These are phyloP conservation scores for Setophaga petechia DNA, from an alignment of 2,113 vertebrate genomes.

Conservation along the genomic window DNA sequence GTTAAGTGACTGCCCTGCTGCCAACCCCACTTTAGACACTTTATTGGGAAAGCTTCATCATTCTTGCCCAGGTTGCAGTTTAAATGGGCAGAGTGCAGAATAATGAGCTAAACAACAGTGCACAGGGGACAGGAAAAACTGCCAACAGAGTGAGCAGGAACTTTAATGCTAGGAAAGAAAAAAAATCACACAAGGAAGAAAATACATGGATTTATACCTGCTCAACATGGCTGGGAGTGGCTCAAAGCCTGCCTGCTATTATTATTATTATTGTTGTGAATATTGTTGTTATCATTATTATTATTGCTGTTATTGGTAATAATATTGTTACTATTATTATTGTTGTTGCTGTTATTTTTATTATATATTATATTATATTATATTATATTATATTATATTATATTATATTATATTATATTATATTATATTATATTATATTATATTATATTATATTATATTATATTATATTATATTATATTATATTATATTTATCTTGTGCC, in stretches of 20 bases:
- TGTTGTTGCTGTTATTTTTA: background rate
- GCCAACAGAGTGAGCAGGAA: background rate
- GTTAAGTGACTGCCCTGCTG: background rate
- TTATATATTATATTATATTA: too few species aligned
- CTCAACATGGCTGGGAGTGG: background rate
- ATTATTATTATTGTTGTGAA: background rate
- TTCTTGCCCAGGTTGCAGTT: background rate
- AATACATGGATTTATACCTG: background rate
- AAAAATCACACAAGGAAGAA: fast-evolving
- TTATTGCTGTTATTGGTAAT: too few species aligned
- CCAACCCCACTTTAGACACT: background rate
- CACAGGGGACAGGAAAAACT: background rate
- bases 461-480: too few species aligned
- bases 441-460: too few species aligned
- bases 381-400: too few species aligned
- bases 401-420: too few species aligned
- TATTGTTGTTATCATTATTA: too few species aligned
- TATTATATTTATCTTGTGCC: background rate
- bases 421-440: too few species aligned
- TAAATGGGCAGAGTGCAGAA: background rate
- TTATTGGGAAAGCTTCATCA: background rate
- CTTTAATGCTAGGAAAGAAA: background rate
- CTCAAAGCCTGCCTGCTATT: background rate
- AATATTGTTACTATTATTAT: background rate
- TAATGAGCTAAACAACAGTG: background rate